Evolutionary conservation across 53 echinoderm and acorn worm species (phyloP), one percentile per base, ranked within the genome.

Genomic region (Hippasteria phrygiana): DNA sequence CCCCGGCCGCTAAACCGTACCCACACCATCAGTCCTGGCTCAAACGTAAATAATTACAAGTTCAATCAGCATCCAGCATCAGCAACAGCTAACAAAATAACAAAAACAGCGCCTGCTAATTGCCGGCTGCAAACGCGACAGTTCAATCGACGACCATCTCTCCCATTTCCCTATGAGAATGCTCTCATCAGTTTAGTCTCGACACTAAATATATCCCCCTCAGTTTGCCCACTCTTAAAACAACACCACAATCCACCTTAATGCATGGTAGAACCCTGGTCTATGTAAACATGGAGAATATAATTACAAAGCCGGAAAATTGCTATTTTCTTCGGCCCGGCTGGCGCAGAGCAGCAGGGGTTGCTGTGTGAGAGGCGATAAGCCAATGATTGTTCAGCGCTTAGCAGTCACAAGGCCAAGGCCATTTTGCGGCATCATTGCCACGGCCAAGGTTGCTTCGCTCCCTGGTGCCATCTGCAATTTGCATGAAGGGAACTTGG

Each of bases 21-120:
- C 37, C 55, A 11, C 31, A 46, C 64, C 82, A 82, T 82, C 66
- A 16, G 56, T 82, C 66, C 43, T 18, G 27, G 45, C 65, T n/a
- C 31, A 64, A 66, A 82, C 82, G 66, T 82, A 82, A 82, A 82
- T 82, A 82, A 82, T 82, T 82, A 82, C 64, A 82, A 82, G 82
- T 82, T 82, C 82, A 65, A 66, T 82, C 82, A 73, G 43, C 26
- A 43, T 20, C 28, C 1, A 42, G 43, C 40, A 42, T 73, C 24
- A 65, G 66, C 82, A 82, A 82, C 82, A 82, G 82, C 82, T 82
- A 82, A 82, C 43, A 82, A 82, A 82, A 82, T 66, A 82, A 45
- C 46, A 28, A 80, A 80, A 62, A 62, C 43, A 31, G 63, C 32
- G 46, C 26, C 18, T 26, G 45, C 82, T 82, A 82, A 82, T 82